These are phyloP conservation scores for Macrosteles quadrilineatus DNA, from an alignment of 1,140 invertebrate genomes.

Conservation along the genomic window DNA sequence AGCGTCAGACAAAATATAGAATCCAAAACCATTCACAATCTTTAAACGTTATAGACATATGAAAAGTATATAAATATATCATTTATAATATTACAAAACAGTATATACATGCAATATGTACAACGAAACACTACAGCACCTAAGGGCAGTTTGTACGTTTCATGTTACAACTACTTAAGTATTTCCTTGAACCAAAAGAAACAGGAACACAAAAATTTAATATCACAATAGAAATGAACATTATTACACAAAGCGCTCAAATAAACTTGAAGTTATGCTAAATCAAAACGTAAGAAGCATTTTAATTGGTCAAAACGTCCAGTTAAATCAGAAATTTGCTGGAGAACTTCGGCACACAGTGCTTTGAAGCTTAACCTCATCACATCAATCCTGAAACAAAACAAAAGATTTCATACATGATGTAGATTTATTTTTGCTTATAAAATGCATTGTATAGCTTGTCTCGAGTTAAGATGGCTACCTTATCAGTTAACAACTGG, in stretches of 20 bases:
- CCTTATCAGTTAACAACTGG: too few species aligned
- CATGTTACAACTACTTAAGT: not conserved
- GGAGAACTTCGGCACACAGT: too few species aligned
- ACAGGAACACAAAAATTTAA: not conserved
- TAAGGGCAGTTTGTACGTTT: slow-evolving; percentile 10
- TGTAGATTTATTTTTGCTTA: too few species aligned
- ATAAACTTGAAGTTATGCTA: not conserved
- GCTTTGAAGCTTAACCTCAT: too few species aligned
- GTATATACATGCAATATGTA: not conserved
- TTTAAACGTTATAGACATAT: not conserved
- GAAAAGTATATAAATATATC: not conserved
- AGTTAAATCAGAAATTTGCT: too few species aligned
- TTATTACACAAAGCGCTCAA: not conserved
- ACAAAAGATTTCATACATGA: too few species aligned
- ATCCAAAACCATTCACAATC: not conserved
- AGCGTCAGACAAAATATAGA: not conserved
- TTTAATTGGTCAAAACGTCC: not conserved
- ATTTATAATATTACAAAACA: slow-evolving; percentile 11
- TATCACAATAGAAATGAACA: not conserved
- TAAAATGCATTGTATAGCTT: too few species aligned
- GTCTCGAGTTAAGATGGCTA: too few species aligned
- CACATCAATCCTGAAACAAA: too few species aligned
- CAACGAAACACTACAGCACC: not conserved
- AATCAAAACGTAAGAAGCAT: not conserved
- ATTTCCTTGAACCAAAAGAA: not conserved